Conservation (phyloP, 1,140 invertebrate genomes). For the Dendrolimus punctatus region DNA sequence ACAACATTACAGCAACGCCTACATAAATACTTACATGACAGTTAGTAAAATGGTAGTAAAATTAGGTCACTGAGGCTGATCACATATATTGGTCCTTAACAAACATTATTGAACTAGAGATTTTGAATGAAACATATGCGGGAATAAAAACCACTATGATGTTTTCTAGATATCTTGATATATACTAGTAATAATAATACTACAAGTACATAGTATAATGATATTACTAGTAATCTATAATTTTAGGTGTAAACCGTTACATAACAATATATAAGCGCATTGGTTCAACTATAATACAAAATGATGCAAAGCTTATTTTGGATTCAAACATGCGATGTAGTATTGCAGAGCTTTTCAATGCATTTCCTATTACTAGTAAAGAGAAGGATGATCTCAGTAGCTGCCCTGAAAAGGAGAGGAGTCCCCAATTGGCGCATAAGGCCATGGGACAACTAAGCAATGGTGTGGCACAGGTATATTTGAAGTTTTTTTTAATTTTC, state of each 20-base stretch:
- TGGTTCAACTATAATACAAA: constrained; percentile 79
- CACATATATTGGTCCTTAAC: too few relatives aligned
- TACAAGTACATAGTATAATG: too few relatives aligned
- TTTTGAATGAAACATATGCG: too few relatives aligned
- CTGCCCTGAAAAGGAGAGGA: constrained; percentile 57
- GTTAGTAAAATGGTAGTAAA: too few relatives aligned
- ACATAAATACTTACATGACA: too few relatives aligned
- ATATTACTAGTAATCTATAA: neutral
- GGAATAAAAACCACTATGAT: too few relatives aligned
- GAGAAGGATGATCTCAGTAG: constrained; percentile 73
- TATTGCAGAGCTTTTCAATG: constrained; percentile 71
- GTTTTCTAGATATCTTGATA: too few relatives aligned
- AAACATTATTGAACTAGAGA: too few relatives aligned
- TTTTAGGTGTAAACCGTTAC: constrained; percentile 77
- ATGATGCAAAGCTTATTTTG: constrained; percentile 79
- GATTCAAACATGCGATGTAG: constrained; percentile 76
- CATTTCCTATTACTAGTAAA: constrained; percentile 81
- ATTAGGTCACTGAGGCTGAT: too few relatives aligned
- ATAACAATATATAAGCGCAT: constrained; percentile 84
- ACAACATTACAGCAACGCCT: too few relatives aligned
- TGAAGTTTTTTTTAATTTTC: too few relatives aligned
- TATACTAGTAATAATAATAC: too few relatives aligned
- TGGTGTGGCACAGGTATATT: constrained; percentile 48
- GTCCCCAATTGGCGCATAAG: constrained; percentile 51
- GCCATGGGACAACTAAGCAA: constrained; percentile 54